Evolutionary conservation across 37 sponge, comb jelly and placozoan genomes (phyloP).

Genomic region (Tethya wilhelma): DNA sequence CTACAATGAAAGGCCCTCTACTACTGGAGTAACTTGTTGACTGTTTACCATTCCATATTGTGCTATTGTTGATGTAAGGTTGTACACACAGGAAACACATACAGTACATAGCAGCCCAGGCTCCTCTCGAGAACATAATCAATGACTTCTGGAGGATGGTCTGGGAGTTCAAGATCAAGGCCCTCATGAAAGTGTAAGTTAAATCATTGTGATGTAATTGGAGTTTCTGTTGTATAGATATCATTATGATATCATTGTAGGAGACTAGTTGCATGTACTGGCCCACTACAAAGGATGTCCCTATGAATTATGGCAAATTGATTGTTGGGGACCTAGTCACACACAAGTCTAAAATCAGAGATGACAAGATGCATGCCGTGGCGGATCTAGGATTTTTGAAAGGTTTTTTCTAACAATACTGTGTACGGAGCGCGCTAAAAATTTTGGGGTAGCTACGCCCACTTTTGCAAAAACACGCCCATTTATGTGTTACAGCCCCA

Average conservation of each 20-base stretch:
- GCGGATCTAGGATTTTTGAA: too few species aligned
- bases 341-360: slow-evolving; percentile 50
- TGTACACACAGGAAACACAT: slow-evolving; percentile 62
- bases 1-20: too few species aligned
- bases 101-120: slow-evolving; percentile 74
- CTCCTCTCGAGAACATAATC: slow-evolving; percentile 53
- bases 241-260: not conserved
- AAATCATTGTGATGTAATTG: not conserved
- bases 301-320: slow-evolving; percentile 10
- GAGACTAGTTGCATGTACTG: slow-evolving; percentile 47
- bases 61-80: slow-evolving; percentile 34
- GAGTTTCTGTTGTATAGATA: not conserved
- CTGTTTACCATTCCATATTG: not conserved
- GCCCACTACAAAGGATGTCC: slow-evolving; percentile 26
- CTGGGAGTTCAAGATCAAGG: slow-evolving; percentile 63
- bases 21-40: not conserved
- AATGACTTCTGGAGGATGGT: slow-evolving; percentile 74
- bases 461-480: too few species aligned
- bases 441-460: too few species aligned
- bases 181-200: slow-evolving; percentile 49
- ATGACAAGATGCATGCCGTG: slow-evolving; percentile 58
- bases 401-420: too few species aligned
- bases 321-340: slow-evolving; percentile 3
- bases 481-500: too few species aligned
- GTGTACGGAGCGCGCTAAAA: too few species aligned